Conservation (phyloP, 2,113 vertebrate genomes). For the Lagopus leucura region DNA sequence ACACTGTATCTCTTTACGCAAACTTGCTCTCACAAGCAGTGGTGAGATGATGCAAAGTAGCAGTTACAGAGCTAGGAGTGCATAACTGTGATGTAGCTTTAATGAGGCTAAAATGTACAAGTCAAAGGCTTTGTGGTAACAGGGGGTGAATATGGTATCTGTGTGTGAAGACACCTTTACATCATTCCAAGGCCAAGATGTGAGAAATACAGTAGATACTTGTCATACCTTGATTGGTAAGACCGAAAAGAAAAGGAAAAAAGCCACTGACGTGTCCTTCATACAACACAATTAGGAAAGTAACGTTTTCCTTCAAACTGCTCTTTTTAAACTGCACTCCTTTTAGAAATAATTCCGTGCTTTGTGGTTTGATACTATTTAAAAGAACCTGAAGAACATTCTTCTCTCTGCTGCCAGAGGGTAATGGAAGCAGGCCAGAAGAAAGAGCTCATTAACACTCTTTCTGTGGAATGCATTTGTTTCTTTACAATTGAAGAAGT, state of each 20-base stretch:
- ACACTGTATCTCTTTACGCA: background rate
- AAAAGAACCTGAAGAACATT: background rate
- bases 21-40: background rate
- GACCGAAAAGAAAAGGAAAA: background rate
- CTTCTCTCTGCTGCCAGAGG: background rate
- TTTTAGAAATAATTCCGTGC: background rate
- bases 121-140: background rate
- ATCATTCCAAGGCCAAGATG: background rate
- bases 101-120: too few relatives aligned
- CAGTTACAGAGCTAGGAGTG: background rate
- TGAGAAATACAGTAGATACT: background rate
- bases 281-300: background rate
- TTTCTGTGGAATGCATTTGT: background rate
- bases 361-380: background rate
- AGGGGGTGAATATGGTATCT: background rate
- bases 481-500: background rate
- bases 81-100: background rate
- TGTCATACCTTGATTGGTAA: background rate
- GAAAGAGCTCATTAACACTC: constrained; percentile 12
- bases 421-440: constrained; percentile 5
- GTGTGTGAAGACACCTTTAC: background rate
- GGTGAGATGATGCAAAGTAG: background rate
- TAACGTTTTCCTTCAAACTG: background rate
- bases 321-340: background rate
- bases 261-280: background rate